Conservation (phyloP, 2,113 vertebrate genomes). For the Thunnus maccoyii region DNA sequence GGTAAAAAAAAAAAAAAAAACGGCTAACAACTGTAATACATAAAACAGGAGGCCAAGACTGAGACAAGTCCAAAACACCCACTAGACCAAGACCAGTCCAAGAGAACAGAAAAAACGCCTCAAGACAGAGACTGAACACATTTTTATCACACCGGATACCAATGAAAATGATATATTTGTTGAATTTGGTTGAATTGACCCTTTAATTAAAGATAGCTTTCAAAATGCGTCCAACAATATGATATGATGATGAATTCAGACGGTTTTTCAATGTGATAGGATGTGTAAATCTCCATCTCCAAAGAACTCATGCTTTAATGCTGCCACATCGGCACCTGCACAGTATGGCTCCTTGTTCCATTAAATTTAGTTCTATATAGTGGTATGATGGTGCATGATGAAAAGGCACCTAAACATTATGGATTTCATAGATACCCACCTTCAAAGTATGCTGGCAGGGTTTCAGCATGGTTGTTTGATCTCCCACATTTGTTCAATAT, state of each 20-base stretch:
- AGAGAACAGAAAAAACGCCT: no score
- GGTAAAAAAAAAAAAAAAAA: no score
- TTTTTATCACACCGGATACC: no score
- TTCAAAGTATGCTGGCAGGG: neutral
- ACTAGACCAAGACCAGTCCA: no score
- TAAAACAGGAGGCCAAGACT: no score
- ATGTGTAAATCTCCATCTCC: neutral
- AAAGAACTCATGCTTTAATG: neutral
- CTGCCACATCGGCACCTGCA: neutral
- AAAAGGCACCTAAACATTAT: neutral
- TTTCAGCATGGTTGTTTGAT: neutral
- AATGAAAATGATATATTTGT: no score
- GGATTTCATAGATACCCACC: constrained; percentile 1
- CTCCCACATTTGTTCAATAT: neutral
- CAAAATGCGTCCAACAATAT: no score
- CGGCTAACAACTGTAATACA: no score
- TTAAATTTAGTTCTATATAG: neutral
- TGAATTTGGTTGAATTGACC: no score
- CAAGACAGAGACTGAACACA: no score
- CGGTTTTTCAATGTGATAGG: neutral
- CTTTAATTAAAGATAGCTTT: no score
- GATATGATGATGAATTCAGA: neutral
- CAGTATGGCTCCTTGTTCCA: neutral
- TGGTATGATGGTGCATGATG: neutral
- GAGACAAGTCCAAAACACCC: no score